phyloP scores from a whole-genome alignment of 1,140 invertebrate species.

The Cydia fagiglandana region DNA sequence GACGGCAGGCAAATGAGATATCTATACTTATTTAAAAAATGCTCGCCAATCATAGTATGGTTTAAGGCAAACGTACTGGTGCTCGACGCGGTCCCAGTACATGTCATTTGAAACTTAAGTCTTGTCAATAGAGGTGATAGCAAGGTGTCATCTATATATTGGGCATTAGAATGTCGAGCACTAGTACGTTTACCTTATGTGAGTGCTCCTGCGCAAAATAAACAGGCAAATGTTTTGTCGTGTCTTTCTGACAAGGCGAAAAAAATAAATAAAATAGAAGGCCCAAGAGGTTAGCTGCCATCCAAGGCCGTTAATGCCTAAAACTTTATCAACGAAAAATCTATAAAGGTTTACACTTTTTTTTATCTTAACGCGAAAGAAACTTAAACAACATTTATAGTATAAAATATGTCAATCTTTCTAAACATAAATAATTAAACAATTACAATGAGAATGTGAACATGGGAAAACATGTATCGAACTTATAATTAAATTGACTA shows the following conservation, averaged over 20 bases:
- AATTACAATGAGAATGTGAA: conserved; percentile 39
- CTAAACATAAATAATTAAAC: conserved; percentile 59
- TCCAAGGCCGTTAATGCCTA: neutral
- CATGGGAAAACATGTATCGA: neutral
- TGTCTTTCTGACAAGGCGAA: neutral
- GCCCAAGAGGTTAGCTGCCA: neutral
- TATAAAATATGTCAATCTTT: conserved; percentile 32
- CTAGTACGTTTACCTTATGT: no score
- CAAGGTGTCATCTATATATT: no score
- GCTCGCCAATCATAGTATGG: neutral
- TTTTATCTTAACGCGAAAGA: neutral
- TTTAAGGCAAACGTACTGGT: no score
- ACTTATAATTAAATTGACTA: conserved; percentile 21
- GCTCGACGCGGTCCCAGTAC: no score
- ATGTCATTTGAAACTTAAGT: no score
- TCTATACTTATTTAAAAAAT: neutral
- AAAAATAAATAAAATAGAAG: neutral
- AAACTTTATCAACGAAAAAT: neutral
- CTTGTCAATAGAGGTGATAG: no score
- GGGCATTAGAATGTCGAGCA: no score
- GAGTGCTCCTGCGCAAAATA: neutral
- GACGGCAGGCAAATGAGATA: neutral
- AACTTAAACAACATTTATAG: neutral
- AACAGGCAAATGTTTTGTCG: neutral
- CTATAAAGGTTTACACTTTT: neutral